Conservation (phyloP, 2,888 invertebrate species). For the Scaptomyza caliginosa region DNA sequence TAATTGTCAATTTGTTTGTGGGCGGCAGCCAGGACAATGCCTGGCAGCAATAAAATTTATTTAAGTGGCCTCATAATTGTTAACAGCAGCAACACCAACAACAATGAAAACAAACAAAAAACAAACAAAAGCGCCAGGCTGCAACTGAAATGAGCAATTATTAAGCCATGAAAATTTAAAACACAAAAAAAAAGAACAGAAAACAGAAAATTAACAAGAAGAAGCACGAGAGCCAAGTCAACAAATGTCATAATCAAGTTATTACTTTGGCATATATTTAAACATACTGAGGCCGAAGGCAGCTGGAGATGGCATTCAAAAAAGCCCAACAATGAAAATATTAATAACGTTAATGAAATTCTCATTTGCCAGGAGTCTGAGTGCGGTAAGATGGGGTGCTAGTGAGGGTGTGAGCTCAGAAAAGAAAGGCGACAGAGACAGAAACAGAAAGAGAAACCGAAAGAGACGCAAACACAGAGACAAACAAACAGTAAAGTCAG, state of each 20-base stretch:
- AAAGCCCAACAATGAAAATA: constrained; percentile 70
- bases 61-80: constrained; percentile 76
- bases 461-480: constrained; percentile 20
- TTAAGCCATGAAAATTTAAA: constrained; percentile 74
- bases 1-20: constrained; percentile 72
- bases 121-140: constrained; percentile 37
- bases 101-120: constrained; percentile 54
- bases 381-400: no score
- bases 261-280: constrained; percentile 39
- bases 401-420: background rate
- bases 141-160: constrained; percentile 74
- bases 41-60: constrained; percentile 73
- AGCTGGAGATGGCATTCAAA: constrained; percentile 40
- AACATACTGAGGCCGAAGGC: background rate
- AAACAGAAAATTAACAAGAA: constrained; percentile 15
- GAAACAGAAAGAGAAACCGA: constrained; percentile 36
- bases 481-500: constrained; percentile 45
- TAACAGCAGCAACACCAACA: constrained; percentile 45
- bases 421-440: constrained; percentile 28
- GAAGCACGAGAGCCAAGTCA: constrained; percentile 43
- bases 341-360: constrained; percentile 77
- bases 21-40: constrained; percentile 49
- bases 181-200: constrained; percentile 17
- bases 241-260: constrained; percentile 71
- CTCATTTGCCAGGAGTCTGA: constrained; percentile 52